Conservation (phyloP, 2,797 vertebrate genomes). For the Gallinago stenura region DNA sequence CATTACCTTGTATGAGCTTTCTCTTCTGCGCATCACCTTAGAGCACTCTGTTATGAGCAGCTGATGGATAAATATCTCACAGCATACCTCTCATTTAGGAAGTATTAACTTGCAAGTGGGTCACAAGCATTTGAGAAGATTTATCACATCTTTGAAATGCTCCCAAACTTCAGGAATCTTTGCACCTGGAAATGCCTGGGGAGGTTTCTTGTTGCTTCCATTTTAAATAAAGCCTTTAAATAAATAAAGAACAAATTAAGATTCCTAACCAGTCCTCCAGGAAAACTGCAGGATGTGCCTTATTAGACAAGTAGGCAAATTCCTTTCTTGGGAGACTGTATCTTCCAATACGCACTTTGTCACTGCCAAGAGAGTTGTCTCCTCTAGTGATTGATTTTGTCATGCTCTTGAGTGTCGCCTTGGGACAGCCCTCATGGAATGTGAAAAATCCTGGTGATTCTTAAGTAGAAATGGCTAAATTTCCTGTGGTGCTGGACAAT, state of each 20-base stretch:
- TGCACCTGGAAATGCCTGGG: neutral
- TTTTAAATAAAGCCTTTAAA: neutral
- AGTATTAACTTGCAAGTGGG: neutral
- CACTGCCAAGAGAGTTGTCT: neutral
- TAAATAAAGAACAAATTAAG: neutral
- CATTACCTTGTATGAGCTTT: neutral
- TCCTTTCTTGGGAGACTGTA: neutral
- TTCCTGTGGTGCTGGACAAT: neutral
- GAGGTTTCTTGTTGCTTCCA: neutral
- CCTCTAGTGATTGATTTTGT: neutral
- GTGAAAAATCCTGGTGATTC: neutral
- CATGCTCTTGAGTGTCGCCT: rapidly evolving
- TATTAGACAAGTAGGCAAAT: neutral
- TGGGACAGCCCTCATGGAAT: neutral
- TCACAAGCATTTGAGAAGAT: neutral
- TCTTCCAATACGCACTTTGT: neutral
- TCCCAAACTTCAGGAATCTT: neutral
- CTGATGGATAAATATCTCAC: neutral
- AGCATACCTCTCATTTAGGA: neutral
- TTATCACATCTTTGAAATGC: neutral
- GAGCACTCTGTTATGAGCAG: neutral
- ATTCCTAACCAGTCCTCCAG: neutral
- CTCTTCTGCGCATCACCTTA: neutral
- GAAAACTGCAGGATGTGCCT: neutral
- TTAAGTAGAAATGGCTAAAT: neutral